Conservation (phyloP, 2,797 vertebrate species). For the Sardinella longiceps region DNA sequence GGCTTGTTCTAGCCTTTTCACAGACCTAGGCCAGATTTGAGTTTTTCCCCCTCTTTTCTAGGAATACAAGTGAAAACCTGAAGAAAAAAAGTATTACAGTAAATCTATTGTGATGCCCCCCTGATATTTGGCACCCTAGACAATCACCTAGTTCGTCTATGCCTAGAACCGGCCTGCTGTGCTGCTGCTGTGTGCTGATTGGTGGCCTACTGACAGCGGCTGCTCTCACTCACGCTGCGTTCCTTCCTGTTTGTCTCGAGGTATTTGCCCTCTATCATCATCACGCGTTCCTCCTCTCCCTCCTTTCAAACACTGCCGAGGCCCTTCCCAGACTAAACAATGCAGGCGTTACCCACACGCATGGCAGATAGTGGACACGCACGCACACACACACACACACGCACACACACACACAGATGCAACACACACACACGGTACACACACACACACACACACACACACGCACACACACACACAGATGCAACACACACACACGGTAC, state of each 20-base stretch:
- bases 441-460: not conserved
- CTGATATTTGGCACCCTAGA: no score
- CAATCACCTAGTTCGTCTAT: no score
- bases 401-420: slow-evolving; percentile 18
- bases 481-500: no score
- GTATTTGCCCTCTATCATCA: not conserved
- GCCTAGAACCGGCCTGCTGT: no score
- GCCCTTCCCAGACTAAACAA: slow-evolving; percentile 52
- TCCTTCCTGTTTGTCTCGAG: not conserved
- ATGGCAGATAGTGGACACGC: not conserved
- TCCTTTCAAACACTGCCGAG: slow-evolving; percentile 15
- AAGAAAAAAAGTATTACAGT: no score
- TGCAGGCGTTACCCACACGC: slow-evolving; percentile 40
- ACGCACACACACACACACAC: slow-evolving; percentile 33
- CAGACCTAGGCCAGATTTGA: no score
- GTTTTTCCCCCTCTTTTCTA: no score
- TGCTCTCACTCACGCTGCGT: not conserved
- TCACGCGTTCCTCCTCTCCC: not conserved
- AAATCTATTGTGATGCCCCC: no score
- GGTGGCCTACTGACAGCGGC: no score
- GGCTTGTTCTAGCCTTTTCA: no score
- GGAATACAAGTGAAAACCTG: no score
- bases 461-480: slow-evolving; percentile 19
- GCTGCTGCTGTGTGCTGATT: no score
- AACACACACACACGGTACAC: slow-evolving; percentile 14